These are phyloP conservation scores for Machimus rusticus DNA, from an alignment of 2,888 invertebrate genomes.

Conservation along the genomic window DNA sequence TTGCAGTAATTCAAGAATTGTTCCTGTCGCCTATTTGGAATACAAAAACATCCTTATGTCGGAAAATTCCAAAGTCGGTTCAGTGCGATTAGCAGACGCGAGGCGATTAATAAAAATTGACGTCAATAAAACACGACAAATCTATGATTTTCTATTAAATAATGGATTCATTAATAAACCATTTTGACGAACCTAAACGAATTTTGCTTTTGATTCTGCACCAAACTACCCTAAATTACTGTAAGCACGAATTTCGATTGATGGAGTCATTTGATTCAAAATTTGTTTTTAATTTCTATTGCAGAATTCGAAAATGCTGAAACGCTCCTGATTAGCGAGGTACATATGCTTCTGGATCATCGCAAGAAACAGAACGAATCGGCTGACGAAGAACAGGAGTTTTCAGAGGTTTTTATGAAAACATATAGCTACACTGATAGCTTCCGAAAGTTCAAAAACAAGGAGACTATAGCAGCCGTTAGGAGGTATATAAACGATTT, in stretches of 20 bases:
- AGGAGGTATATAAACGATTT: constrained; percentile 71
- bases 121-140: constrained; percentile 89
- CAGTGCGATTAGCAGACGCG: constrained; percentile 81
- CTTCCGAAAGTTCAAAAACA: constrained; percentile 97
- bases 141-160: constrained; percentile 78
- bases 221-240: neutral
- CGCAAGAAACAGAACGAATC: constrained; percentile 97
- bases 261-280: neutral
- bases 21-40: constrained; percentile 80
- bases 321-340: constrained; percentile 94
- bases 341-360: constrained; percentile 95
- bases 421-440: constrained; percentile 95
- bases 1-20: constrained; percentile 77
- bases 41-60: constrained; percentile 76
- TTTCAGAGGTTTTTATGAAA: constrained; percentile 98
- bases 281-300: constrained; percentile 52
- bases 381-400: constrained; percentile 97
- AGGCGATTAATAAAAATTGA: constrained; percentile 87
- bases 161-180: constrained; percentile 66
- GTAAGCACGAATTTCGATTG: constrained; percentile 2
- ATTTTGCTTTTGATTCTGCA: neutral
- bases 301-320: constrained; percentile 98
- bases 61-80: constrained; percentile 80
- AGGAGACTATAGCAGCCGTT: constrained; percentile 96
- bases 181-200: neutral